Conservation (phyloP, 2,113 vertebrate genomes). For the Scomber japonicus region DNA sequence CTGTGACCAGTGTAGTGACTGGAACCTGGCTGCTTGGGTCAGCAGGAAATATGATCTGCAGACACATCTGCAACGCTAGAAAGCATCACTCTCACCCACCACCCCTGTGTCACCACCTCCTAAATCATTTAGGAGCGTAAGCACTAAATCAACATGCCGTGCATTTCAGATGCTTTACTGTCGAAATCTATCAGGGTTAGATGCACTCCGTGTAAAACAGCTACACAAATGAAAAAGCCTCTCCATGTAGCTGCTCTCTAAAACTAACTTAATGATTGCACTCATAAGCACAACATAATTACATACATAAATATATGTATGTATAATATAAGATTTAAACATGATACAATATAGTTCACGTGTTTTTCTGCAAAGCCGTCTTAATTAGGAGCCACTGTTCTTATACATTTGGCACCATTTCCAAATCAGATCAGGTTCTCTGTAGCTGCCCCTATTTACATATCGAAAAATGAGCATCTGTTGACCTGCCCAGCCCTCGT, state of each 20-base stretch:
- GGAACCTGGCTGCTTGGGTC: constrained; percentile 26
- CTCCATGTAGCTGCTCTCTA: neutral
- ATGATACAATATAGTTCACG: no score
- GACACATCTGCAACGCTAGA: constrained; percentile 4
- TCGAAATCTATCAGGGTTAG: neutral
- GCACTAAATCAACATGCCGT: constrained; percentile 5
- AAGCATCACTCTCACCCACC: constrained; percentile 25
- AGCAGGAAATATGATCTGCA: constrained; percentile 46
- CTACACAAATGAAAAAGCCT: neutral
- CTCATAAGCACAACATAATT: neutral
- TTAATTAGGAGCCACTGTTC: no score
- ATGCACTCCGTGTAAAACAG: neutral
- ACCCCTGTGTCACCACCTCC: neutral
- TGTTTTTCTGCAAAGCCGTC: no score
- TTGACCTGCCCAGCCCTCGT: constrained; percentile 95
- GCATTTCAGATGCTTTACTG: neutral
- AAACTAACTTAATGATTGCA: neutral
- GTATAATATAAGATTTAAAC: no score
- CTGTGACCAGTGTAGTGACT: constrained; percentile 1
- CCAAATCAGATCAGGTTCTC: neutral
- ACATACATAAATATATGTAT: neutral
- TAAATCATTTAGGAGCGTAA: constrained; percentile 35
- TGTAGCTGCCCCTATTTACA: neutral
- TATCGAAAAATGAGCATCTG: neutral
- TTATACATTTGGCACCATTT: neutral